Base-by-base conservation (phyloP, 2,888 invertebrate genomes). In the Leucophora obtusa region DNA sequence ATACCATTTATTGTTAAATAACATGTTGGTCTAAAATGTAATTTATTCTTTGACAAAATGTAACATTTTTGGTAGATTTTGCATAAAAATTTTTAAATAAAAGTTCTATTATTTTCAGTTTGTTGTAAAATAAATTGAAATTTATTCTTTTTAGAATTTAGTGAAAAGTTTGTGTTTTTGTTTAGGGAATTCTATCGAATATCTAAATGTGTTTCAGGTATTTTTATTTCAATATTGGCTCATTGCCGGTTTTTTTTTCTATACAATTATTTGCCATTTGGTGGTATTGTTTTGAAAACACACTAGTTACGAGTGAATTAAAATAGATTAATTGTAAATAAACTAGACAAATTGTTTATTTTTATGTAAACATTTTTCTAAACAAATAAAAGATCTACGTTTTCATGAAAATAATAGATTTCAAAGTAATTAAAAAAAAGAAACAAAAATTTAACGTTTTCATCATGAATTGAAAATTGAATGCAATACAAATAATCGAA, bases 141-240 rank as follows among this genome's bases (percentile, higher is more conserved):
- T 47, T 6, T 6, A 28, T 28, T 28, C 28, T 28, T 28, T 28
- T 28, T 28, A 28, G 28, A 28, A 28, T n/a, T n/a, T 47, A 47
- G n/a, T 47, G 14, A 47, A 47, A 47, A n/a, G 14, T 4, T 14
- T 14, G 43, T 47, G 43, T 47, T 47, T n/a, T 47, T 47, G n/a
- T n/a, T n/a, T 5, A 14, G 15, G 1, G 14, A 47, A 38, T 1
- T 38, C 11, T 6, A 28, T 28, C 28, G 28, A 28, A 28, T 7
- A 28, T 28, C 28, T 3, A 1, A 28, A 28, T 47, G 43, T 47
- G 2, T 47, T 14, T 47, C n/a, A 47, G 43, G 43, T 47, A 47
- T 47, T 47, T 47, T 47, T n/a, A 47, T 47, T 47, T 47, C 14
- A 47, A n/a, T 47, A n/a, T 47, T 47, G 43, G 43, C 43, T n/a